Base-by-base conservation (phyloP, 2,888 invertebrate genomes). In the Plusia festucae region DNA sequence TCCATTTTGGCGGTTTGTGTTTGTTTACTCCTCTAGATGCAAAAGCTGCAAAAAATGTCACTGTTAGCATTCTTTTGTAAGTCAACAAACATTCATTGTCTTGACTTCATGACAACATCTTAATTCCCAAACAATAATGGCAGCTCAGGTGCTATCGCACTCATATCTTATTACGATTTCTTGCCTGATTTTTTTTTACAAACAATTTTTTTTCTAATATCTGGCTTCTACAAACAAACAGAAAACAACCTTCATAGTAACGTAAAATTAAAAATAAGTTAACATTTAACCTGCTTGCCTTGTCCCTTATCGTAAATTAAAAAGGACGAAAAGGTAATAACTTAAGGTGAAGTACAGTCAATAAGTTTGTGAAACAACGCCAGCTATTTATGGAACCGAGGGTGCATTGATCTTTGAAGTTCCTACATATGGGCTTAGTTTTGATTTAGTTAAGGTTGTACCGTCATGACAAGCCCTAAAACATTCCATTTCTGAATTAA, bases 1-100 rank as follows among this genome's bases (percentile, higher is more conserved):
- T 99, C 99, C 99, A 99, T 99, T 96, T 94, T 97, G 97, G 96
- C 94, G 96, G 96, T 93, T 96, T 95, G 93, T 88, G 85, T 89
- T 78, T 82, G 82, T 88, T 85, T 86, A 88, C 89, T 89, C 86
- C 89, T 87, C 88, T 91, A 87, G 89, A 82, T 91, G 88, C 73
- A 91, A 92, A 87, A 89, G 83, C 93, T 93, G 87, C 22, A 84
- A 61, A 68, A 73, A 59, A 61, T n/a, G 16, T 13, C 6, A 7
- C 16, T 2, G 15, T 73, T 30, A 72, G 27, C 5, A 27, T 34
- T 15, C 9, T 7, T 49, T 11, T 9, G n/a, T n/a, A 44, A 2
- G 18, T 1, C 7, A 13, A 22, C 40, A 40, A 40, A 40, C 40
- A 40, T 40, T 15, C n/a, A 40, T n/a, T 40, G 40, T 40, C 5